Conservation (phyloP, 2,888 invertebrate genomes). For the Drosophila hamatofila region DNA sequence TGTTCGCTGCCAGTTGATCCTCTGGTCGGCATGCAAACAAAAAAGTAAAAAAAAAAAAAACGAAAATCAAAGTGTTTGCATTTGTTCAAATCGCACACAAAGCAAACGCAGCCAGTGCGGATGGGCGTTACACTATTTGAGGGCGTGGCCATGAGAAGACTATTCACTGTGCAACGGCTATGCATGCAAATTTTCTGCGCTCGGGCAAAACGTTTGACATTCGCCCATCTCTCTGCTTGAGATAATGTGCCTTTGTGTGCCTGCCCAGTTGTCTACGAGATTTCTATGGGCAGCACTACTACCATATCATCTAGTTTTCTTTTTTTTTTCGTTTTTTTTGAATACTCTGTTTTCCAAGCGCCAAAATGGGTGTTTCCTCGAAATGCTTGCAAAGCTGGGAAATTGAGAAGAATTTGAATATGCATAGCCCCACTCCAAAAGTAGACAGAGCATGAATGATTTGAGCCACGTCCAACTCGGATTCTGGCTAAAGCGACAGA, state of each 20-base stretch:
- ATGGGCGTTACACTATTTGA: constrained; percentile 25
- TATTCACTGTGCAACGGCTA: constrained; percentile 45
- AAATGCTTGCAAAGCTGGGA: not conserved
- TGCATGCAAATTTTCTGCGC: constrained; percentile 71
- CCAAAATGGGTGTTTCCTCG: not conserved
- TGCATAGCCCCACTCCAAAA: not conserved
- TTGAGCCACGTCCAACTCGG: not conserved
- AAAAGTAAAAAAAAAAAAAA: constrained; percentile 31
- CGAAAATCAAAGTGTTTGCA: constrained; percentile 81
- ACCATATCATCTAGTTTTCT: not conserved
- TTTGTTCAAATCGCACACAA: constrained; percentile 75
- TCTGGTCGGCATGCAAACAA: constrained; percentile 49
- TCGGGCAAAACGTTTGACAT: constrained; percentile 78
- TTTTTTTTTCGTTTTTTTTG: constrained; percentile 13
- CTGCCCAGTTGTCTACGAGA: constrained; percentile 21
- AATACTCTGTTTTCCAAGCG: not conserved
- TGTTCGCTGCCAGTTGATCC: constrained; percentile 64
- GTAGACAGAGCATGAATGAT: not conserved
- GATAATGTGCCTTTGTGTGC: constrained; percentile 72
- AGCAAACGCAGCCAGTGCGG: constrained; percentile 38
- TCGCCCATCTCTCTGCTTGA: constrained; percentile 62
- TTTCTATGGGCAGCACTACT: constrained; percentile 2
- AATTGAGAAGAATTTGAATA: not conserved
- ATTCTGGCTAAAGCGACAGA: not conserved
- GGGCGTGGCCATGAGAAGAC: constrained; percentile 48